Percentiles rank a stretch among this genome's conserved stretches.
phyloP scores from a whole-genome alignment of 2,888 invertebrate genomes.

The Temnothorax rugatulus region DNA sequence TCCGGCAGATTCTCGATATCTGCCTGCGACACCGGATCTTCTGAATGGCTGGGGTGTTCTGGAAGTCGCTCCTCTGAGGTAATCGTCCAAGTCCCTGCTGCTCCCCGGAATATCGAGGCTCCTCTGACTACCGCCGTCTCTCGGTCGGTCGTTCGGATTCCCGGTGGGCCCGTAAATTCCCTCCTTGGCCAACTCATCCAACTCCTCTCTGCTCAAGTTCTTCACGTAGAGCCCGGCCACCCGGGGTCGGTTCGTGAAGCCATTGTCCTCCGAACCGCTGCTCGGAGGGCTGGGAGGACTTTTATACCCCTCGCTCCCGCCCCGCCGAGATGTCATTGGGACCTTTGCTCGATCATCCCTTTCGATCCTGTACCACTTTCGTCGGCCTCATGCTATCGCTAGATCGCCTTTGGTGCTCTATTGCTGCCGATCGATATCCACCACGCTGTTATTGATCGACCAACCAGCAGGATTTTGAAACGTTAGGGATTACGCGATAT shows the following conservation, averaged over 20 bases:
- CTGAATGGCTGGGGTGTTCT: slow-evolving; percentile 80
- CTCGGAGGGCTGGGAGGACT: slow-evolving; percentile 83
- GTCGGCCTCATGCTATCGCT: slow-evolving; percentile 35
- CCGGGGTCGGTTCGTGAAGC: slow-evolving; percentile 81
- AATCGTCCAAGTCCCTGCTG: slow-evolving; percentile 68
- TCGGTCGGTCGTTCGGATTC: slow-evolving; percentile 70
- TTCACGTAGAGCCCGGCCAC: slow-evolving; percentile 81
- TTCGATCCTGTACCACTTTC: slow-evolving; percentile 57
- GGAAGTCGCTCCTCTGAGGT: slow-evolving; percentile 73
- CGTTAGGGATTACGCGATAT: background rate
- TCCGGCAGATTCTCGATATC: slow-evolving; percentile 40
- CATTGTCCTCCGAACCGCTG: slow-evolving; percentile 84
- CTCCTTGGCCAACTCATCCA: slow-evolving; percentile 78
- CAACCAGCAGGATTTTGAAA: background rate
- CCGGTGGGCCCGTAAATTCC: slow-evolving; percentile 79
- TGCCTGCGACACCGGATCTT: slow-evolving; percentile 60
- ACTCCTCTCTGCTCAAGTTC: slow-evolving; percentile 80
- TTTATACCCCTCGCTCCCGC: slow-evolving; percentile 83
- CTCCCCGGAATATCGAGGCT: slow-evolving; percentile 77
- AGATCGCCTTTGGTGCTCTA: slow-evolving; percentile 18
- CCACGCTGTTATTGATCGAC: slow-evolving; percentile 33
- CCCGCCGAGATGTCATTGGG: slow-evolving; percentile 85
- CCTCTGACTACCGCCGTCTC: slow-evolving; percentile 76
- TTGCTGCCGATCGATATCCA: slow-evolving; percentile 13
- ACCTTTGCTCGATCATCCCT: slow-evolving; percentile 72